A percentile compares a stretch with the other conserved stretches of the same genome.
Evolutionary conservation across 2,113 vertebrate genomes (phyloP).

Genomic region (Grammatotria lemairii): DNA sequence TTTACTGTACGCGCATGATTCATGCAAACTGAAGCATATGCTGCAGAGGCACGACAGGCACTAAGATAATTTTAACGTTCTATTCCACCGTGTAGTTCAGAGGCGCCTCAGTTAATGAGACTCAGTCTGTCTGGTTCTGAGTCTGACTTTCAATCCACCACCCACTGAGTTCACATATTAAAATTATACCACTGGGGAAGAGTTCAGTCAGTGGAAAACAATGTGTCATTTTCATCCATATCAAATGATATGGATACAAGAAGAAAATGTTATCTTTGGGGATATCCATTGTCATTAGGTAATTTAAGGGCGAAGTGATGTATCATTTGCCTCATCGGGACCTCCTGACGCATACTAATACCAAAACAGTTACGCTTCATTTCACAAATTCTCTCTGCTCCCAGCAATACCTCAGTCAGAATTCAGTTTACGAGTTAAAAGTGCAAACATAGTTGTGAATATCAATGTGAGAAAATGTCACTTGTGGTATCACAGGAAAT

Average conservation of each 20-base stretch:
- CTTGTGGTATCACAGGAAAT: not conserved
- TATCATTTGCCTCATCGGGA: not conserved
- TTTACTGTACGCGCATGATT: not conserved
- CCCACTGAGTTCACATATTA: slow-evolving; percentile 16
- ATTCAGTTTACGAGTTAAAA: not conserved
- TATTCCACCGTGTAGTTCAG: slow-evolving; percentile 6
- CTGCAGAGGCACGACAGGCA: not conserved
- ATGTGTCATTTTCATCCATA: not conserved
- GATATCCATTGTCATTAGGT: not conserved
- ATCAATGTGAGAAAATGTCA: not conserved
- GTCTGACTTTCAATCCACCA: slow-evolving; percentile 24
- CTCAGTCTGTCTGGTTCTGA: slow-evolving; percentile 15
- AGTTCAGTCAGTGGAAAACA: slow-evolving; percentile 12
- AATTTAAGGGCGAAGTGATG: not conserved
- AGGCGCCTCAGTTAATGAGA: slow-evolving; percentile 15
- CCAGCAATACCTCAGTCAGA: not conserved
- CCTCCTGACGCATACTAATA: not conserved
- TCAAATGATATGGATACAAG: not conserved
- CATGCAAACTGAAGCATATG: slow-evolving; percentile 6
- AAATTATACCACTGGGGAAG: not conserved
- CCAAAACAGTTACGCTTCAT: not conserved
- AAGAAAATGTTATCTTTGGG: not conserved
- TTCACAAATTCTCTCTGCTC: not conserved
- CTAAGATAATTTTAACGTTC: slow-evolving; percentile 12
- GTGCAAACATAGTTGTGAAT: not conserved